Percentiles rank a stretch among this genome's conserved stretches.
These are phyloP conservation scores for Belgica antarctica DNA, from an alignment of 2,888 invertebrate species.

Conservation along the genomic window DNA sequence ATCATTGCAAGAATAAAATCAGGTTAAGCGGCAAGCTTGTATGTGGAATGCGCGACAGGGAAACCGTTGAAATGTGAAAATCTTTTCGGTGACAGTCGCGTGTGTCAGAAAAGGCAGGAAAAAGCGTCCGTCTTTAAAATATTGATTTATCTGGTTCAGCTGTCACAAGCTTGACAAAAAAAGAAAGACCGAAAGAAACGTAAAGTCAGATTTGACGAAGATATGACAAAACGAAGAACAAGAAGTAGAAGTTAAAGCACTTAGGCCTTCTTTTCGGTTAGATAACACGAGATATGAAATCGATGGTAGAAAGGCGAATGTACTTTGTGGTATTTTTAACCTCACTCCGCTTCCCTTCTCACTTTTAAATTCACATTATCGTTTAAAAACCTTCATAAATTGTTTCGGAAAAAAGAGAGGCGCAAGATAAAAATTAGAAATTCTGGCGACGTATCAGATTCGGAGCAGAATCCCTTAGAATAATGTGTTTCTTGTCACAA, in stretches of 20 bases:
- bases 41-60: not conserved
- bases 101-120: not conserved
- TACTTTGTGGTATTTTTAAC: not conserved
- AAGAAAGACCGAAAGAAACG: not conserved
- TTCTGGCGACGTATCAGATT: conserved; percentile 34
- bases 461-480: conserved; percentile 16
- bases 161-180: conserved; percentile 24
- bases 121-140: conserved; percentile 22
- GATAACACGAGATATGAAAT: not conserved
- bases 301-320: not conserved
- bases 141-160: conserved; percentile 44
- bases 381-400: not conserved
- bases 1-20: not conserved
- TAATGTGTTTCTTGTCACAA: not conserved
- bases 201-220: not conserved
- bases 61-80: not conserved
- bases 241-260: no score
- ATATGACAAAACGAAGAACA: not conserved
- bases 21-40: not conserved
- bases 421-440: conserved; percentile 18
- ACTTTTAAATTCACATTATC: not conserved
- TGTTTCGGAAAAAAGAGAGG: not conserved
- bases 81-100: not conserved
- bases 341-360: not conserved
- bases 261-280: not conserved